Evolutionary conservation across 2,113 vertebrate species (phyloP).

Genomic region (Capricornis sumatraensis): DNA sequence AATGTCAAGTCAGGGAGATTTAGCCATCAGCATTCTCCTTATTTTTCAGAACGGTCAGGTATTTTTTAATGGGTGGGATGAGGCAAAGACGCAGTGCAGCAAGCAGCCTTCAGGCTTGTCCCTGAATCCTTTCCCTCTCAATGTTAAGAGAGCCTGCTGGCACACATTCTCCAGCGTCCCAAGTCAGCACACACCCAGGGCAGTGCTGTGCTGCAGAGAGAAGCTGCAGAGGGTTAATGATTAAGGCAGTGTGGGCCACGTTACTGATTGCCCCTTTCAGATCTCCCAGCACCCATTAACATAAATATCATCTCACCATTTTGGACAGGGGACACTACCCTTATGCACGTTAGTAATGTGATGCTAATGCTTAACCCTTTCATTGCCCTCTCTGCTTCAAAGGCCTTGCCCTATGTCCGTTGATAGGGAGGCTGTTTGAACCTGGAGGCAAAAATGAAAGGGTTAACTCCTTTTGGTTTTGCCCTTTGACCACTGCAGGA

Average conservation of each 20-base stretch:
- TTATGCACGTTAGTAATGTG: conserved; percentile 9
- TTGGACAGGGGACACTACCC: conserved; percentile 62
- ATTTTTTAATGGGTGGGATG: not conserved
- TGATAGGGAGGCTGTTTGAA: not conserved
- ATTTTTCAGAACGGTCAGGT: not conserved
- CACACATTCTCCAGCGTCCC: not conserved
- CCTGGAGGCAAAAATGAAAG: conserved; percentile 52
- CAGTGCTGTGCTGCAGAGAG: not conserved
- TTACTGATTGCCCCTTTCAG: conserved; percentile 61
- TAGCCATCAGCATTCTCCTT: not conserved
- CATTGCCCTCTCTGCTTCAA: not conserved
- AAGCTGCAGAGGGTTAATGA: conserved; percentile 5
- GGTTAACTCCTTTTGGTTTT: conserved; percentile 82
- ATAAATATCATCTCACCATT: conserved; percentile 72
- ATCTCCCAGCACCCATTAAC: conserved; percentile 68
- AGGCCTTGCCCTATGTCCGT: not conserved
- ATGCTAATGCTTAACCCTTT: conserved; percentile 63
- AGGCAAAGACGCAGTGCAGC: not conserved
- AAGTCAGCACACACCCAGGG: not conserved
- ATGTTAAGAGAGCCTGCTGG: not conserved
- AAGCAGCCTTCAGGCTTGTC: not conserved
- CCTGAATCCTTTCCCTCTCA: not conserved
- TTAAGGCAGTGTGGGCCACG: conserved; percentile 1
- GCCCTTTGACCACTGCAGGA: conserved; percentile 85
- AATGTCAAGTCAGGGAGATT: not conserved